Evolutionary conservation across 2,888 invertebrate species (phyloP).

Genomic region (Napeogenes sylphis): DNA sequence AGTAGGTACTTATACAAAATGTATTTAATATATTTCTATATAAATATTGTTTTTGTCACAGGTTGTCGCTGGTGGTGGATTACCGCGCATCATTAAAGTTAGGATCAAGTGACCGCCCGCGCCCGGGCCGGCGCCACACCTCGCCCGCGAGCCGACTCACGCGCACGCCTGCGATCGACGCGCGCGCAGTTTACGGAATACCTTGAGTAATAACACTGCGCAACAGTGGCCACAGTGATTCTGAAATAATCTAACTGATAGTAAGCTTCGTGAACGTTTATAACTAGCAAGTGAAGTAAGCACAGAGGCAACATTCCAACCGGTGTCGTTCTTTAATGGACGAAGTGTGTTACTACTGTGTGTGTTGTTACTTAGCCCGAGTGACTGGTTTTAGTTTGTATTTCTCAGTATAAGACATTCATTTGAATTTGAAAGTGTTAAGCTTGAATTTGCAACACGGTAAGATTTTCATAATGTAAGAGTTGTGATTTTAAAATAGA

Average conservation of each 20-base stretch:
- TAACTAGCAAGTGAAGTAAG: conserved; percentile 40
- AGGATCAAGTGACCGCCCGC: conserved; percentile 50
- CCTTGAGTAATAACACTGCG: conserved; percentile 35
- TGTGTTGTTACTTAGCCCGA: conserved; percentile 57
- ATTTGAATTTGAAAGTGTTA: conserved; percentile 33
- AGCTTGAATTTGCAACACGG: conserved; percentile 26
- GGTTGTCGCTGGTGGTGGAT: conserved; percentile 33
- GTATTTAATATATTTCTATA: no score
- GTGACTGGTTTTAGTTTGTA: conserved; percentile 51
- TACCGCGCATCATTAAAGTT: conserved; percentile 44
- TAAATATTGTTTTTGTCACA: conserved; percentile 30
- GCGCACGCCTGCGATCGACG: conserved; percentile 44
- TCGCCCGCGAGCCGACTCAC: conserved; percentile 46
- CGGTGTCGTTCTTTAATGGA: conserved; percentile 74
- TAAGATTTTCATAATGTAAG: conserved; percentile 44
- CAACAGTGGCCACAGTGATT: conserved; percentile 37
- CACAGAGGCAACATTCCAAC: conserved; percentile 73
- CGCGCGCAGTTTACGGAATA: conserved; percentile 31
- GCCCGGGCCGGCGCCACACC: conserved; percentile 50
- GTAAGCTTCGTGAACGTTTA: conserved; percentile 46
- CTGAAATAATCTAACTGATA: conserved; percentile 37
- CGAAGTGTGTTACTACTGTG: conserved; percentile 65
- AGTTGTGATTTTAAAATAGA: conserved; percentile 35
- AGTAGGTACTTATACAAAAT: no score
- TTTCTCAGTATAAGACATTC: conserved; percentile 40